phyloP scores from a whole-genome alignment of 2,888 invertebrate genomes.

The Phalangium opilio region DNA sequence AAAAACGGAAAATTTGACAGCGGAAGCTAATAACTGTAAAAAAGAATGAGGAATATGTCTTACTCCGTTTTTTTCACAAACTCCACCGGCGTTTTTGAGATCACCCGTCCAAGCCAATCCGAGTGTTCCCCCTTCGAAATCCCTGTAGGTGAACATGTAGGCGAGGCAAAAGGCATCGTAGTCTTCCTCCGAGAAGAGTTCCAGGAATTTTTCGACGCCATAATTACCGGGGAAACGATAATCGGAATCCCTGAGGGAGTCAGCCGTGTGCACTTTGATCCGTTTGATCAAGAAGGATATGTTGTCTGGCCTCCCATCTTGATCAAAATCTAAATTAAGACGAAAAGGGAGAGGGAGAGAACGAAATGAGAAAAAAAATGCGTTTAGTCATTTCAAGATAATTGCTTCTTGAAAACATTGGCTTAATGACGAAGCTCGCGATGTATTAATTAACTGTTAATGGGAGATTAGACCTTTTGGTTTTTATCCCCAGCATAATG shows the following conservation, averaged over 20 bases:
- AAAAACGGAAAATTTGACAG: no score
- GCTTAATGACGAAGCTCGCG: no score
- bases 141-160: slow-evolving; percentile 95
- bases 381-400: no score
- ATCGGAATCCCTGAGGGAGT: slow-evolving; percentile 64
- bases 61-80: slow-evolving; percentile 93
- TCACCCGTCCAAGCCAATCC: slow-evolving; percentile 98
- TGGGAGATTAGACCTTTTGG: no score
- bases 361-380: no score
- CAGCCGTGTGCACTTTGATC: slow-evolving; percentile 78
- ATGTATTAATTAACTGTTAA: no score
- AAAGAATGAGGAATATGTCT: slow-evolving; percentile 28
- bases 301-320: slow-evolving; percentile 76
- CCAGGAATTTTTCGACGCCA: slow-evolving; percentile 95
- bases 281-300: slow-evolving; percentile 92
- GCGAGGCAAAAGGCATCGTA: slow-evolving; percentile 97
- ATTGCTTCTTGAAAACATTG: no score
- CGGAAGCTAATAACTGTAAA: no score
- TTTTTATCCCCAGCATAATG: no score
- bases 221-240: slow-evolving; percentile 89
- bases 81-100: slow-evolving; percentile 88
- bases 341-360: not conserved
- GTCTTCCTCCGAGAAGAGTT: slow-evolving; percentile 93
- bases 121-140: slow-evolving; percentile 87
- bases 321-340: slow-evolving; percentile 64